A percentile compares a stretch with the other conserved stretches of the same genome.
phyloP scores from a whole-genome alignment of 2,797 vertebrate species.

The Cetoscarus ocellatus region DNA sequence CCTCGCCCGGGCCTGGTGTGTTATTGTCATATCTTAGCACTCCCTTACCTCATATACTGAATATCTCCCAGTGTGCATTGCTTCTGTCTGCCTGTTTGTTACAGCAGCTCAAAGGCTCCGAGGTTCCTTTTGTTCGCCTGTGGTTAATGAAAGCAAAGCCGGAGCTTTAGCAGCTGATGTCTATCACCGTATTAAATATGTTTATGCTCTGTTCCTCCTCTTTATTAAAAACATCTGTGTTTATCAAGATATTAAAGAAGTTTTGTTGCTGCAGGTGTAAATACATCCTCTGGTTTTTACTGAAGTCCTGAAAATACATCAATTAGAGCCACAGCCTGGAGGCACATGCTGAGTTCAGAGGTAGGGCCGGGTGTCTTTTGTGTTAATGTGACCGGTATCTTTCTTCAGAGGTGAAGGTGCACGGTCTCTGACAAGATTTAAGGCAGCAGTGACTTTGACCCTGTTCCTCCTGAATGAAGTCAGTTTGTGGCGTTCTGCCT shows the following conservation, averaged over 20 bases:
- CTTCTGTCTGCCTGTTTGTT: slow-evolving; percentile 25
- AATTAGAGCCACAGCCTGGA: no score
- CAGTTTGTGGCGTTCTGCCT: no score
- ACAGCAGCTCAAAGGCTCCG: slow-evolving; percentile 28
- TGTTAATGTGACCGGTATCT: no score
- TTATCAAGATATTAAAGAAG: neutral
- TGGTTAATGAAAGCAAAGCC: slow-evolving; percentile 17
- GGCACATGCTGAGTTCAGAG: no score
- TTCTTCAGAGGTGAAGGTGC: no score
- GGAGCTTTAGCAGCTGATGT: neutral
- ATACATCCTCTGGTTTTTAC: neutral
- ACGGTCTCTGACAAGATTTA: no score
- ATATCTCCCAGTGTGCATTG: slow-evolving; percentile 22
- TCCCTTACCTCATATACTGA: slow-evolving; percentile 41
- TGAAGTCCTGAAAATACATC: no score
- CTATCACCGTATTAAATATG: neutral
- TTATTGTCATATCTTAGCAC: slow-evolving; percentile 46
- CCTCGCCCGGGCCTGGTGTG: slow-evolving; percentile 25
- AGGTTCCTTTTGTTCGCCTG: slow-evolving; percentile 17
- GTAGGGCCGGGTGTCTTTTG: no score
- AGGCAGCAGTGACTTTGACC: no score
- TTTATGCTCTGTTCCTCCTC: neutral
- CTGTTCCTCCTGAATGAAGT: no score
- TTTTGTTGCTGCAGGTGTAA: neutral
- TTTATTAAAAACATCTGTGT: neutral